Evolutionary conservation across 2,113 vertebrate genomes (phyloP).

Genomic region (Tautogolabrus adspersus): DNA sequence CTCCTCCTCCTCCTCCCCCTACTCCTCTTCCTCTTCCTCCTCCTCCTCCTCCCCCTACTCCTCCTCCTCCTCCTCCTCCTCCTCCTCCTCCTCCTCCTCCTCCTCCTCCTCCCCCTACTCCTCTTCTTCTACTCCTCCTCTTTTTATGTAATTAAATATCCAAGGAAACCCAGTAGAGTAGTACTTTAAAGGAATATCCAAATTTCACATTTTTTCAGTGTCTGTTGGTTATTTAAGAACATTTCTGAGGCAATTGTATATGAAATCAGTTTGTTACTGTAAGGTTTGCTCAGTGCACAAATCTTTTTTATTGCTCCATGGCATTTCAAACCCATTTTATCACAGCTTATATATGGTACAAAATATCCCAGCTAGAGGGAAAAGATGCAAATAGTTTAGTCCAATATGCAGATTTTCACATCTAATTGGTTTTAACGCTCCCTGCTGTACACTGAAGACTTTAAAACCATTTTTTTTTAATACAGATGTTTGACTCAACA

Average conservation of each 20-base stretch:
- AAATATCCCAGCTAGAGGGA: background rate
- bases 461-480: background rate
- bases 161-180: background rate
- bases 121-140: no score
- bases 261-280: background rate
- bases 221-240: background rate
- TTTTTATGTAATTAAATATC: no score
- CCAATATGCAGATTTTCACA: slow-evolving; percentile 5
- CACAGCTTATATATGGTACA: background rate
- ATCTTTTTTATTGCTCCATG: background rate
- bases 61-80: slow-evolving; percentile 24
- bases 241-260: background rate
- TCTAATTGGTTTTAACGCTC: slow-evolving; percentile 31
- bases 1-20: slow-evolving; percentile 20
- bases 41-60: slow-evolving; percentile 20
- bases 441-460: slow-evolving; percentile 15
- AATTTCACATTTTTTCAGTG: background rate
- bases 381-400: background rate
- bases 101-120: slow-evolving; percentile 17
- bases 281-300: background rate
- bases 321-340: background rate
- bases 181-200: background rate
- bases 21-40: no score
- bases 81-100: slow-evolving; percentile 21
- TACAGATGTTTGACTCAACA: slow-evolving; percentile 44